Base-by-base conservation (phyloP, 1,140 invertebrate species). In the Augochlora pura region DNA sequence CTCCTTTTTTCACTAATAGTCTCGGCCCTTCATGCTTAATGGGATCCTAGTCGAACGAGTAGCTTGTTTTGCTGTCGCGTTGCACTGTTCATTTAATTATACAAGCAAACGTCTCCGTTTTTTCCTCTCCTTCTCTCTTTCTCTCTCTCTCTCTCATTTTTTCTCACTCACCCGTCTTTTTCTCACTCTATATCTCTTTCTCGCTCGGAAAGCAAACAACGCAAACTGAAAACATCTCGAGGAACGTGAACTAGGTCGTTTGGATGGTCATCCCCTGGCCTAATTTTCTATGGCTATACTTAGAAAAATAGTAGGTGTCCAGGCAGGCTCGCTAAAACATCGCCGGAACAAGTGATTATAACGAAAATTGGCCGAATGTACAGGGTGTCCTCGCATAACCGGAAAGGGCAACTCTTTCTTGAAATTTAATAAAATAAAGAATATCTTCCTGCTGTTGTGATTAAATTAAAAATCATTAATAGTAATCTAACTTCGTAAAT, bases 21-120 rank as follows among this genome's bases (percentile, higher is more conserved):
- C 54, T n/a, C 54, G 54, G 18, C 5, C 77, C 49, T 60, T 65
- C 65, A 57, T 8, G 54, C 54, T n/a, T 57, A 57, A 57, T 57
- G 21, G 54, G 60, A 38, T 70, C 49, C 62, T 82, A 77, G 70
- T 81, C 72, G 74, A 83, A 82, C 66, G 71, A 70, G 71, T 66
- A 32, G 60, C 60, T 80, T 80, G 80, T 68, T 69, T 80, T 52
- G 49, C 18, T 52, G 49, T 57, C 21, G n/a, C 54, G 49, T 57
- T 7, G 49, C 16, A 52, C 38, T n/a, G 73, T 57, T 82, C 80
- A 72, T 82, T 82, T 82, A 83, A 83, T 83, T 82, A 82, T 57
- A 57, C 54, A 57, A 57, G 42, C 42, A 46, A 46, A 46, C 42
- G 12, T 10, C 14, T 10, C 14, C 2, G 0, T 10, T 2, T 14